These are phyloP conservation scores for Myotis myotis DNA, from an alignment of 2,797 vertebrate genomes.

Conservation along the genomic window DNA sequence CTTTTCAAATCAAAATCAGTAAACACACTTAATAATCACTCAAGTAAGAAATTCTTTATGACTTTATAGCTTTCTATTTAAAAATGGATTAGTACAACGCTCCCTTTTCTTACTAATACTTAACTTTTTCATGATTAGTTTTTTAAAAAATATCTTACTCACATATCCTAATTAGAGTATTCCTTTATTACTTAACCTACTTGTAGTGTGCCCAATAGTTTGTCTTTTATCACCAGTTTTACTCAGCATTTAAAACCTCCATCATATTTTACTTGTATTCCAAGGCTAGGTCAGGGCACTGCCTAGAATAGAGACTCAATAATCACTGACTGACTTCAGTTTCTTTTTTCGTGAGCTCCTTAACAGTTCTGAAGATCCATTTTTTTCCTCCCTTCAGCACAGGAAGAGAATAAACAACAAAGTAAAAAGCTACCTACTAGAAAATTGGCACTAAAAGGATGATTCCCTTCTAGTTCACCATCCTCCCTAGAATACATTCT, in stretches of 20 bases:
- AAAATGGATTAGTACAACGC: neutral
- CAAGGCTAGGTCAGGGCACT: neutral
- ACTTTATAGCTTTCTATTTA: neutral
- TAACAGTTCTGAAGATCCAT: neutral
- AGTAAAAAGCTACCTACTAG: neutral
- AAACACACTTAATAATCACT: neutral
- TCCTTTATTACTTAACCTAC: neutral
- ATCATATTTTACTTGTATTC: neutral
- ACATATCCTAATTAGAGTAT: neutral
- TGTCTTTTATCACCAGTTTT: neutral
- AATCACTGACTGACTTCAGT: neutral
- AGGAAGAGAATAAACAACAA: neutral
- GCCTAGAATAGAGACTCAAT: neutral
- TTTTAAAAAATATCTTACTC: neutral
- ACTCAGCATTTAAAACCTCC: neutral
- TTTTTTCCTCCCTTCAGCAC: neutral
- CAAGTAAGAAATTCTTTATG: neutral
- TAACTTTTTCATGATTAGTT: neutral
- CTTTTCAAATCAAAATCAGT: slow-evolving; percentile 23
- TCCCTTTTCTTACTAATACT: neutral
- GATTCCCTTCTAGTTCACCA: neutral
- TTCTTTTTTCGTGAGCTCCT: neutral
- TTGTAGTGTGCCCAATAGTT: neutral
- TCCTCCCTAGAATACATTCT: neutral
- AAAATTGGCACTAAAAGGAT: neutral